Percentiles rank a stretch among this genome's conserved stretches.
These are phyloP conservation scores for Carterocephalus palaemon DNA, from an alignment of 2,888 invertebrate genomes.

Conservation along the genomic window DNA sequence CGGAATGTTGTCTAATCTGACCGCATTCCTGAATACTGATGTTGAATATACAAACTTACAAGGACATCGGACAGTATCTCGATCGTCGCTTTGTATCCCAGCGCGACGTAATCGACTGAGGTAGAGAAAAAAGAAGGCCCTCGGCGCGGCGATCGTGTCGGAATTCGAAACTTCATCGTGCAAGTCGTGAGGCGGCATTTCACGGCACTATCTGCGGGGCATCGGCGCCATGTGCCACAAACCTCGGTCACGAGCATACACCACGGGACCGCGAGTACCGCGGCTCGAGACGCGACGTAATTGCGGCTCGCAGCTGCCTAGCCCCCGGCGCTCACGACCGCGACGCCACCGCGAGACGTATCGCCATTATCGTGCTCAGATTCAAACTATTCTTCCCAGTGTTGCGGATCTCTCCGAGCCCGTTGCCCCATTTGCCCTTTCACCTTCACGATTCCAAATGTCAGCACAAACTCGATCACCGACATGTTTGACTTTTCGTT, in stretches of 20 bases:
- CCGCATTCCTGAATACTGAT: conserved; percentile 70
- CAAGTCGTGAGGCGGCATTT: conserved; percentile 73
- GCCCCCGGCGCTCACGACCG: conserved; percentile 52
- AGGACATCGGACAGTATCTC: conserved; percentile 49
- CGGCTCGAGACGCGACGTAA: conserved; percentile 54
- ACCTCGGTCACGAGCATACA: conserved; percentile 73
- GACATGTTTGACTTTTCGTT: conserved; percentile 56
- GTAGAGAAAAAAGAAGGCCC: conserved; percentile 42
- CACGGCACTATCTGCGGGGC: conserved; percentile 70
- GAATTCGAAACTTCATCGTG: conserved; percentile 57
- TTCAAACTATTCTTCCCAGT: conserved; percentile 6
- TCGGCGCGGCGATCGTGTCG: conserved; percentile 60
- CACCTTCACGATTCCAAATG: conserved; percentile 45
- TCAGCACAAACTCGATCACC: conserved; percentile 36
- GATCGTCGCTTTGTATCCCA: conserved; percentile 28
- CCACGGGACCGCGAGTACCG: conserved; percentile 58
- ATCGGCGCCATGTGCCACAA: conserved; percentile 61
- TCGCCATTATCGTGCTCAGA: conserved; percentile 29
- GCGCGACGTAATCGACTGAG: conserved; percentile 17
- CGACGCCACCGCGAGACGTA: conserved; percentile 48
- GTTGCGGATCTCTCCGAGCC: conserved; percentile 21
- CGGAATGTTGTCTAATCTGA: conserved; percentile 69
- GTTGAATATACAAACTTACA: conserved; percentile 56
- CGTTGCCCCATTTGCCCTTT: conserved; percentile 39
- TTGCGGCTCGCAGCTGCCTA: conserved; percentile 68